Evolutionary conservation across 1,140 invertebrate species (phyloP), one percentile per base, ranked within the genome.

Genomic region (Calliphora vicina): DNA sequence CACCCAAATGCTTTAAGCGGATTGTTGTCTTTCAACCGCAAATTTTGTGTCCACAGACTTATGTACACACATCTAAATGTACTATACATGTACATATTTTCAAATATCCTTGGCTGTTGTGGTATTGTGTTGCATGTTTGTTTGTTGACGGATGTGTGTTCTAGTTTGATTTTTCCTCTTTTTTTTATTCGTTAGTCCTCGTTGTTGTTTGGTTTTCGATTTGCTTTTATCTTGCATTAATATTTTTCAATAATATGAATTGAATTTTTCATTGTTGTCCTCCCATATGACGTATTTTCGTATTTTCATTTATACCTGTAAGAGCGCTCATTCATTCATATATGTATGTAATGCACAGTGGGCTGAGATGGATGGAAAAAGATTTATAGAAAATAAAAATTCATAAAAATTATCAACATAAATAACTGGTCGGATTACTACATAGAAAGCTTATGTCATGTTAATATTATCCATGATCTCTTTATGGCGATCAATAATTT

Each of bases 1-100:
- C 74, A 78, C 74, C 74, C 74, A 78, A 76, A 67, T 78, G 74
- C 35, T 78, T 78, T 78, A 78, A 78, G 74, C 74, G 35, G 74
- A 78, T 78, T 78, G 35, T 78, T 78, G 74, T 78, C 74, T 78
- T 78, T 78, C 74, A 78, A 78, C 42, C n/a, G n/a, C 50, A 35
- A 29, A 17, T 35, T 35, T 78, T 78, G 23, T 43, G 35, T 78
- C n/a, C 74, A 78, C 20, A 20, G 73, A 20, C 12, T 20, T 45
- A 78, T 10, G 15, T 43, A 43, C 74, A 45, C 42, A 20, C 72
- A 17, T 9, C n/a, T n/a, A n/a, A n/a, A n/a, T n/a, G n/a, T n/a
- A n/a, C n/a, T 45, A 74, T 27, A n/a, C 74, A 23, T n/a, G n/a
- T 61, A 1, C 13, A 20, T 67, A 20, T 20, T 67, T 6, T 23